A percentile compares a stretch with the other conserved stretches of the same genome.
Conservation (phyloP, 2,797 vertebrate genomes). For the Chelon auratus region DNA sequence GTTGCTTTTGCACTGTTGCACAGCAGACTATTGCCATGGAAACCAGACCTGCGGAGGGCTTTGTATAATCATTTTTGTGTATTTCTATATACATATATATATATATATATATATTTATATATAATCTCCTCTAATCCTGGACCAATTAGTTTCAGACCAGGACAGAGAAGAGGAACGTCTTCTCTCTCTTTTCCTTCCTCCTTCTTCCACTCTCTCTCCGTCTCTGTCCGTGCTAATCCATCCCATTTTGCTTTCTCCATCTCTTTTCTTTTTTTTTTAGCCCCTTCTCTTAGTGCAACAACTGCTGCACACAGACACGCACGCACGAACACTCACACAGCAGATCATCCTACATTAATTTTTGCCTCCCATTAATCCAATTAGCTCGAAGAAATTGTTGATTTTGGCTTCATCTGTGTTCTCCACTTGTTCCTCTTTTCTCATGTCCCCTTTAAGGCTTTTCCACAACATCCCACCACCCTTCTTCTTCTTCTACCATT, state of each 20-base stretch:
- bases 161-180: conserved; percentile 68
- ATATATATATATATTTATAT: conserved; percentile 43
- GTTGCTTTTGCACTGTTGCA: conserved; percentile 65
- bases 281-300: conserved; percentile 1
- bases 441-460: not conserved
- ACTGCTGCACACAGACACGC: conserved; percentile 25
- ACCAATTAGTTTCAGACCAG: conserved; percentile 86
- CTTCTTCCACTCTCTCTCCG: conserved; percentile 19
- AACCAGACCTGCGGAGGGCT: conserved; percentile 71
- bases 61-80: conserved; percentile 62
- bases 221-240: conserved; percentile 30
- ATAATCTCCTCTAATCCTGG: conserved; percentile 85
- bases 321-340: conserved; percentile 19
- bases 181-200: conserved; percentile 20
- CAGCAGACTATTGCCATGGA: conserved; percentile 69
- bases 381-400: conserved; percentile 58
- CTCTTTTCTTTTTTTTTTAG: conserved; percentile 17
- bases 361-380: conserved; percentile 61
- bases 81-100: conserved; percentile 44
- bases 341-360: conserved; percentile 57
- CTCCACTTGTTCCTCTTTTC: conserved; percentile 4
- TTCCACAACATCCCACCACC: not conserved
- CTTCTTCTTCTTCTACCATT: not conserved
- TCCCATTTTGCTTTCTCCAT: not conserved
- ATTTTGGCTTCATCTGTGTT: conserved; percentile 34